Conservation (phyloP, 2,113 vertebrate genomes). For the Vimba vimba region DNA sequence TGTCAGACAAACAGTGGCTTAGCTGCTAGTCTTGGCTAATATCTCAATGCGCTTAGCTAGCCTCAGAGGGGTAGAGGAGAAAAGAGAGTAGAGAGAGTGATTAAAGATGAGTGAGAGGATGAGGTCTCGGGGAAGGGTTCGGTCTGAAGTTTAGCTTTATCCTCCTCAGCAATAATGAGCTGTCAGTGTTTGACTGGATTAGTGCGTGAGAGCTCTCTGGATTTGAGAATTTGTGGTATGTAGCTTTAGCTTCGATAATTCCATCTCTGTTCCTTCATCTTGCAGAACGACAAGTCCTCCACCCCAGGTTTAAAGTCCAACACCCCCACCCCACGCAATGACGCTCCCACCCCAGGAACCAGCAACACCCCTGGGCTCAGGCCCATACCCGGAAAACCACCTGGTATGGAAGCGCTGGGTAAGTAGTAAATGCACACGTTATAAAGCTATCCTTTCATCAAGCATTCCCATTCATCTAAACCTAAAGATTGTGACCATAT, state of each 20-base stretch:
- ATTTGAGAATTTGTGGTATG: conserved; percentile 57
- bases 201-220: conserved; percentile 65
- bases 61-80: conserved; percentile 23
- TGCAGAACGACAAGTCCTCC: conserved; percentile 94
- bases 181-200: conserved; percentile 75
- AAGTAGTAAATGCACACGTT: conserved; percentile 31
- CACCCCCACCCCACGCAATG: conserved; percentile 91
- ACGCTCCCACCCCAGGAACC: conserved; percentile 93
- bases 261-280: conserved; percentile 40
- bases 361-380: conserved; percentile 93
- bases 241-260: conserved; percentile 31
- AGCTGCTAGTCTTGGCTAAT: conserved; percentile 26
- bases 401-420: conserved; percentile 87
- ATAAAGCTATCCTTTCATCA: neutral
- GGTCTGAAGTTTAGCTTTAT: conserved; percentile 62
- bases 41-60: conserved; percentile 52
- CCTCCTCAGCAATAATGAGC: conserved; percentile 66
- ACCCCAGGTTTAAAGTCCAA: conserved; percentile 95
- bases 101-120: conserved; percentile 61
- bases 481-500: neutral
- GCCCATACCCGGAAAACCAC: conserved; percentile 88
- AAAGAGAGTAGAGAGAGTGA: conserved; percentile 50
- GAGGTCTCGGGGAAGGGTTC: conserved; percentile 59
- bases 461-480: neutral
- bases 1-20: conserved; percentile 53